A percentile compares a stretch with the other conserved stretches of the same genome.
phyloP scores from a whole-genome alignment of 2,113 vertebrate species.

The Rhineura floridana region DNA sequence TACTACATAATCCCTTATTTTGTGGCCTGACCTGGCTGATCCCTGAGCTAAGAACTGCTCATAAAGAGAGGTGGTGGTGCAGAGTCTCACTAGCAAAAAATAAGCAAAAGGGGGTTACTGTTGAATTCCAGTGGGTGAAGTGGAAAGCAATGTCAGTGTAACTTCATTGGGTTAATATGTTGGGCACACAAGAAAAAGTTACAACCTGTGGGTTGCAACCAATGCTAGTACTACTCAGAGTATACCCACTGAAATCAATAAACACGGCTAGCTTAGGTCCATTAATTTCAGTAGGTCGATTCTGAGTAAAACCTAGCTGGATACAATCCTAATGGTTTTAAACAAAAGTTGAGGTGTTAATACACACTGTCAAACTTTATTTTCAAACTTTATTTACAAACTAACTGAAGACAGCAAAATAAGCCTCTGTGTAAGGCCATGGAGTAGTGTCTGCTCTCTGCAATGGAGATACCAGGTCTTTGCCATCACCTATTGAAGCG shows the following conservation, averaged over 20 bases:
- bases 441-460: not conserved
- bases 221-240: too few relatives aligned
- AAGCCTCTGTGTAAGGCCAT: not conserved
- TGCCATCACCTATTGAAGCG: not conserved
- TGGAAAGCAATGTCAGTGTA: conserved; percentile 6
- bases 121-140: conserved; percentile 40
- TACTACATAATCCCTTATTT: conserved; percentile 74
- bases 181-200: conserved; percentile 16
- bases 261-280: too few relatives aligned
- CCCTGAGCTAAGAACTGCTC: conserved; percentile 72
- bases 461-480: not conserved
- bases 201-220: conserved; percentile 24
- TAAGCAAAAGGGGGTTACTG: conserved; percentile 57
- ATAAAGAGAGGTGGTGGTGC: conserved; percentile 64
- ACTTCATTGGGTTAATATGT: conserved; percentile 38
- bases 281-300: too few relatives aligned
- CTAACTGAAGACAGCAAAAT: too few relatives aligned
- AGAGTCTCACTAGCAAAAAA: conserved; percentile 66
- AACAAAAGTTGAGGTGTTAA: too few relatives aligned
- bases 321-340: too few relatives aligned
- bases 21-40: conserved; percentile 73
- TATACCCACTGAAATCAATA: too few relatives aligned
- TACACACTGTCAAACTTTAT: too few relatives aligned
- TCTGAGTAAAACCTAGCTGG: too few relatives aligned
- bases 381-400: too few relatives aligned